Evolutionary conservation across 1,140 invertebrate genomes (phyloP).

Genomic region (Pectinophora gossypiella): DNA sequence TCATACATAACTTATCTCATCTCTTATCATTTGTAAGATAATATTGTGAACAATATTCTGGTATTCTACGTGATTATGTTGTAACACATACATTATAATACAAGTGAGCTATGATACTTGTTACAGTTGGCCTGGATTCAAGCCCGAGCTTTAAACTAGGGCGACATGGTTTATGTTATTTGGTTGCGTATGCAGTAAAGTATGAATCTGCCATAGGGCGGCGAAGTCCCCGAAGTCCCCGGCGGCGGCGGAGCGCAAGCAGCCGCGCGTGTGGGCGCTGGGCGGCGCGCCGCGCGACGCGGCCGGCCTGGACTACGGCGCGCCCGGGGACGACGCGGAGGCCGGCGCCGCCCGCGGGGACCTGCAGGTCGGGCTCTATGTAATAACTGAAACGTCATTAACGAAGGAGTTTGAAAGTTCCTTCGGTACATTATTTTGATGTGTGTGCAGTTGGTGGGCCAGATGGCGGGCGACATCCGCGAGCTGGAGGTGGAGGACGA

Average conservation of each 20-base stretch:
- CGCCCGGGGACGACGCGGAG: slow-evolving; percentile 85
- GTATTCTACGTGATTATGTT: too few relatives aligned
- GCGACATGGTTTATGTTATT: too few relatives aligned
- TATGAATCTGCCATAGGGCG: too few relatives aligned
- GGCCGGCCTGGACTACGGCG: slow-evolving; percentile 89
- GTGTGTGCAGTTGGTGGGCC: slow-evolving; percentile 85
- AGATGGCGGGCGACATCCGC: slow-evolving; percentile 87
- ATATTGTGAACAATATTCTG: neutral
- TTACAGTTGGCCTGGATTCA: too few relatives aligned
- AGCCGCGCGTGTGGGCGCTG: slow-evolving; percentile 92
- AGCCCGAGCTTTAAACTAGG: too few relatives aligned
- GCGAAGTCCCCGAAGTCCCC: slow-evolving; percentile 79
- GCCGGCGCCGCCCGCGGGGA: slow-evolving; percentile 56
- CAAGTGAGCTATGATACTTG: too few relatives aligned
- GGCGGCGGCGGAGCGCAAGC: slow-evolving; percentile 83
- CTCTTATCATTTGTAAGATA: slow-evolving; percentile 7
- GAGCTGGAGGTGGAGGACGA: slow-evolving; percentile 80
- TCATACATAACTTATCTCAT: too few relatives aligned
- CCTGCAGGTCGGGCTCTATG: slow-evolving; percentile 73
- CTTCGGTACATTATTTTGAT: too few relatives aligned
- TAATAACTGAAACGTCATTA: too few relatives aligned
- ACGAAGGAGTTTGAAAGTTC: too few relatives aligned
- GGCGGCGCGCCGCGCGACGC: slow-evolving; percentile 88
- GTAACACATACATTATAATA: too few relatives aligned
- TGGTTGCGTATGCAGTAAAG: too few relatives aligned